Conservation (phyloP, 2,113 vertebrate genomes). For the Noturus placidus region DNA sequence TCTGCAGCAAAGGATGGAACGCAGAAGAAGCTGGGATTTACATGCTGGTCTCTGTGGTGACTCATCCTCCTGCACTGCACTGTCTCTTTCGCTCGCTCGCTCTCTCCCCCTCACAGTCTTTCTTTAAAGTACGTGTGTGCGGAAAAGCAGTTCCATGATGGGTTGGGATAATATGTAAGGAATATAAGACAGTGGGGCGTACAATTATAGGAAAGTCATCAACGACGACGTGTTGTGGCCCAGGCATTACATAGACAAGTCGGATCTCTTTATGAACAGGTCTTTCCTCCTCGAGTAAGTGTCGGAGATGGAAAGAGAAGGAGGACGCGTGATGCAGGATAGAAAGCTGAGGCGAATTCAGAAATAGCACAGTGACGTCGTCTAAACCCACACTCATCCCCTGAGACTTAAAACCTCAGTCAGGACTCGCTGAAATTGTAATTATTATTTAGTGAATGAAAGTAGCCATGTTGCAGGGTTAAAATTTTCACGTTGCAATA, state of each 20-base stretch:
- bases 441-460: not conserved
- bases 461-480: not conserved
- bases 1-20: not conserved
- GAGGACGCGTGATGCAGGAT: not conserved
- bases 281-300: not conserved
- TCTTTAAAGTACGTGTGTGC: not conserved
- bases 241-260: not conserved
- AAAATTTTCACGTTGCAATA: too few species aligned
- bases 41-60: constrained; percentile 41
- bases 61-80: constrained; percentile 48
- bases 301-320: not conserved
- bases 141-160: not conserved
- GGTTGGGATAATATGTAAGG: not conserved
- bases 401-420: not conserved
- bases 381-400: constrained; percentile 14
- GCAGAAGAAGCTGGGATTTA: constrained; percentile 30
- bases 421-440: not conserved
- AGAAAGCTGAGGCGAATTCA: constrained; percentile 18
- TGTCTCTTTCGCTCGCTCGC: not conserved
- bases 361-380: constrained; percentile 41
- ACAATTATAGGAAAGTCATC: not conserved
- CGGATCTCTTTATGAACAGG: not conserved
- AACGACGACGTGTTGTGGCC: not conserved
- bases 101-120: not conserved
- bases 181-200: not conserved